phyloP scores from a whole-genome alignment of 1,140 invertebrate species.

The Achroia grisella region DNA sequence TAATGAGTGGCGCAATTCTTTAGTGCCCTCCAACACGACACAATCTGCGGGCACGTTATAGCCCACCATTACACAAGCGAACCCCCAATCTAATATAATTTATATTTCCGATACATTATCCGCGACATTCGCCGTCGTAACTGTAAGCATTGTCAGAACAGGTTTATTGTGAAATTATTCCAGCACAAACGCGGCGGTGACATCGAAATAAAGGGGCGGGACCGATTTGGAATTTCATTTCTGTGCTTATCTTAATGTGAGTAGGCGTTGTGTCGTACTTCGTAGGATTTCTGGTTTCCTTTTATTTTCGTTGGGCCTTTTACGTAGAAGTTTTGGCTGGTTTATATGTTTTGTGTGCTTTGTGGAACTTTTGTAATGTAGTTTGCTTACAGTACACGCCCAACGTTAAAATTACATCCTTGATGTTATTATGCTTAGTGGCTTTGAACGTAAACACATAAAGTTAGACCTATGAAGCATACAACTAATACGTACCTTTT shows the following conservation, averaged over 20 bases:
- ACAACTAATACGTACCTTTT: too few species aligned
- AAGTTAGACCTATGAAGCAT: too few species aligned
- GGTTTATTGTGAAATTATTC: constrained; percentile 30
- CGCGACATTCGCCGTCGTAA: constrained; percentile 30
- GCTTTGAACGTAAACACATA: too few species aligned
- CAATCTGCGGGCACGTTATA: constrained; percentile 25
- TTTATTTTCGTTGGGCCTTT: constrained; percentile 16
- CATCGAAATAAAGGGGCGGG: constrained; percentile 31
- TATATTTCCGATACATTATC: constrained; percentile 56
- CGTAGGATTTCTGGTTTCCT: constrained; percentile 12
- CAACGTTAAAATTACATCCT: too few species aligned
- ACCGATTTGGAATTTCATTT: constrained; percentile 45
- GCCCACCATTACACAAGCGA: constrained; percentile 33
- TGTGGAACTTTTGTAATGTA: too few species aligned
- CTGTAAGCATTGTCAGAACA: constrained; percentile 26
- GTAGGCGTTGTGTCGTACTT: constrained; percentile 17
- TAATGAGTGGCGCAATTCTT: constrained; percentile 51
- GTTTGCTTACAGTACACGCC: too few species aligned
- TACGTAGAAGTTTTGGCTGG: background rate
- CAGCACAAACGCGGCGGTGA: constrained; percentile 22
- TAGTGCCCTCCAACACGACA: constrained; percentile 52
- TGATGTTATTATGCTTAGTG: too few species aligned
- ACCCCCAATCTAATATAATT: constrained; percentile 57
- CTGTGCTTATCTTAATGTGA: constrained; percentile 40
- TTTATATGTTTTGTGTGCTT: background rate